phyloP scores from a whole-genome alignment of 2,888 invertebrate species.

The Argyresthia albistria region DNA sequence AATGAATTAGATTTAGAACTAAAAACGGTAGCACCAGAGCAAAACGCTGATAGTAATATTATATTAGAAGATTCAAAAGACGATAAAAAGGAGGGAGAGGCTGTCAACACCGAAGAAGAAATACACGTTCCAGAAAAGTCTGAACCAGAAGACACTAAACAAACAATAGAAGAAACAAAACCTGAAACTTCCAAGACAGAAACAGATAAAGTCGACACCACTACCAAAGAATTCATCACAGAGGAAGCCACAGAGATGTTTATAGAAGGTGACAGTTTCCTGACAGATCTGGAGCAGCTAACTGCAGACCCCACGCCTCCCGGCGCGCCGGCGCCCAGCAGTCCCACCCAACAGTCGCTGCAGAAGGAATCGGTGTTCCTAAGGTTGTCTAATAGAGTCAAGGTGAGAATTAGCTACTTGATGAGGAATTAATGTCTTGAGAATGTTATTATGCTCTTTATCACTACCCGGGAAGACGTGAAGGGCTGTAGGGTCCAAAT shows the following conservation, averaged over 20 bases:
- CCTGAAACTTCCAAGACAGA: constrained; percentile 25
- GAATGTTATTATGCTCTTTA: too few species aligned
- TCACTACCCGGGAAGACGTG: too few species aligned
- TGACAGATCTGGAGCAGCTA: constrained; percentile 69
- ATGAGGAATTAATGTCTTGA: too few species aligned
- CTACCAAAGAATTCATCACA: constrained; percentile 32
- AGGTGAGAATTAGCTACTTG: constrained; percentile 68
- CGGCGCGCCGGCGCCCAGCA: constrained; percentile 12
- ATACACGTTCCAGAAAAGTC: not conserved
- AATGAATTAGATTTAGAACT: constrained; percentile 41
- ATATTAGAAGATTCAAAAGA: constrained; percentile 33
- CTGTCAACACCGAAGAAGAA: constrained; percentile 5
- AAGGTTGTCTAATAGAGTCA: constrained; percentile 94
- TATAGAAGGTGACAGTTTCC: constrained; percentile 62
- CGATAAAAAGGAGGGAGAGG: constrained; percentile 32
- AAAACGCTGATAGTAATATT: constrained; percentile 25
- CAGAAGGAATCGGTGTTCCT: constrained; percentile 97
- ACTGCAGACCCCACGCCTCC: constrained; percentile 51
- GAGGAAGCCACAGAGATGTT: constrained; percentile 47
- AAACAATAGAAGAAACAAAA: constrained; percentile 25
- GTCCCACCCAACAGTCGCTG: constrained; percentile 41
- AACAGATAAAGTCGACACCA: constrained; percentile 31
- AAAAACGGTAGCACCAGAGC: constrained; percentile 26
- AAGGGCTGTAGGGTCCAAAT: too few species aligned
- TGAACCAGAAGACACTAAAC: constrained; percentile 3